phyloP scores from a whole-genome alignment of 2,888 invertebrate species.

The Caenorhabditis macrosperma region DNA sequence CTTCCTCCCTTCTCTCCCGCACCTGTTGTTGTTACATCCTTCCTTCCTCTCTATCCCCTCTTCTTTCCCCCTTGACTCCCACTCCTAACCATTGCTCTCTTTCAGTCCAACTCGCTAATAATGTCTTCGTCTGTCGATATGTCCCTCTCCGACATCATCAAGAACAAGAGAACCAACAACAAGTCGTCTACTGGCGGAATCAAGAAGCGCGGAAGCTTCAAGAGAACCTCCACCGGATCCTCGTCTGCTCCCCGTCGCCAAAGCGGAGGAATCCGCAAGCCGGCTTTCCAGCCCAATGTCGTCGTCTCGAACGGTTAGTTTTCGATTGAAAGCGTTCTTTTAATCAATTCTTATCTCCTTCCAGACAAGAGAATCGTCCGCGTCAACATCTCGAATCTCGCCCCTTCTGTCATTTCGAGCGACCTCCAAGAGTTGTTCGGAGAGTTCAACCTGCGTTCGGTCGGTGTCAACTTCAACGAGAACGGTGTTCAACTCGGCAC shows the following conservation, averaged over 20 bases:
- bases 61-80: too few species aligned
- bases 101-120: not conserved
- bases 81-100: too few species aligned
- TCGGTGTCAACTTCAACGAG: slow-evolving; percentile 62
- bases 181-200: not conserved
- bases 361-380: slow-evolving; percentile 45
- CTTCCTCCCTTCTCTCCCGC: too few species aligned
- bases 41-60: too few species aligned
- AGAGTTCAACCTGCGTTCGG: slow-evolving; percentile 50
- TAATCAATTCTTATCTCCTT: not conserved
- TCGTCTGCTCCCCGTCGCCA: not conserved
- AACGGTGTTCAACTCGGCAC: slow-evolving; percentile 56
- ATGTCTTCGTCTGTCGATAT: not conserved
- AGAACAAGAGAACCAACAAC: not conserved
- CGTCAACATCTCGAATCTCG: slow-evolving; percentile 62
- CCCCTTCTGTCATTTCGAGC: slow-evolving; percentile 43
- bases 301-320: not conserved
- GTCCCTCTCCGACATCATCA: not conserved
- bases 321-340: not conserved
- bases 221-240: not conserved
- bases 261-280: not conserved
- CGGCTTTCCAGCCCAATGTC: not conserved
- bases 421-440: slow-evolving; percentile 65
- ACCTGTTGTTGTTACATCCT: too few species aligned
- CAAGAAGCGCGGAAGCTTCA: not conserved